phyloP scores from a whole-genome alignment of 2,797 vertebrate genomes.

The Lindbergichthys nudifrons region DNA sequence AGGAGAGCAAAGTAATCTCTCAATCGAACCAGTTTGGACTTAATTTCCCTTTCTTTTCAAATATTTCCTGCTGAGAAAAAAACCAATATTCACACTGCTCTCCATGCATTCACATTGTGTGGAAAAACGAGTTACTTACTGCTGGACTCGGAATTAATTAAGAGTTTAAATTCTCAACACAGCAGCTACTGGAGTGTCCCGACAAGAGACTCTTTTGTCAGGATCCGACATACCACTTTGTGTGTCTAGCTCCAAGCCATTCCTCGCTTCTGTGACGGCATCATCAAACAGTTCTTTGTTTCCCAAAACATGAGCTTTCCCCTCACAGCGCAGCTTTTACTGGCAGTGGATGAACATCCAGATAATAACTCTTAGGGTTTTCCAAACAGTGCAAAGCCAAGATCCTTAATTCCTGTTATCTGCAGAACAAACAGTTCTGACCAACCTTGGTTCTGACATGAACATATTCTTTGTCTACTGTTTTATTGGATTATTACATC shows the following conservation, averaged over 20 bases:
- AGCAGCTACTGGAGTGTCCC: background rate
- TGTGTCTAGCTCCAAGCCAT: background rate
- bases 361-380: background rate
- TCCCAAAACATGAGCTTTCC: slow-evolving; percentile 17
- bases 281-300: slow-evolving; percentile 55
- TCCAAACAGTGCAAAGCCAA: background rate
- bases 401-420: too few relatives aligned
- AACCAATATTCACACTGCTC: background rate
- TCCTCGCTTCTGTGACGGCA: slow-evolving; percentile 6
- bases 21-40: background rate
- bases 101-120: background rate
- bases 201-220: slow-evolving; percentile 47
- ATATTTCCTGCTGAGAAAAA: background rate
- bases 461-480: background rate
- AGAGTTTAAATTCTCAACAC: background rate
- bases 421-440: too few relatives aligned
- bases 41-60: background rate
- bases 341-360: slow-evolving; percentile 28
- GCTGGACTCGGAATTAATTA: background rate
- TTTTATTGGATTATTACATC: too few relatives aligned
- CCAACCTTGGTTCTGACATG: background rate
- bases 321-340: slow-evolving; percentile 4
- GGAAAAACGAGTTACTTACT: background rate
- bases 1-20: background rate
- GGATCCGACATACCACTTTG: slow-evolving; percentile 4